Evolutionary conservation across 2,888 invertebrate species (phyloP), one percentile per base, ranked within the genome.

Genomic region (Tridacna gigas): DNA sequence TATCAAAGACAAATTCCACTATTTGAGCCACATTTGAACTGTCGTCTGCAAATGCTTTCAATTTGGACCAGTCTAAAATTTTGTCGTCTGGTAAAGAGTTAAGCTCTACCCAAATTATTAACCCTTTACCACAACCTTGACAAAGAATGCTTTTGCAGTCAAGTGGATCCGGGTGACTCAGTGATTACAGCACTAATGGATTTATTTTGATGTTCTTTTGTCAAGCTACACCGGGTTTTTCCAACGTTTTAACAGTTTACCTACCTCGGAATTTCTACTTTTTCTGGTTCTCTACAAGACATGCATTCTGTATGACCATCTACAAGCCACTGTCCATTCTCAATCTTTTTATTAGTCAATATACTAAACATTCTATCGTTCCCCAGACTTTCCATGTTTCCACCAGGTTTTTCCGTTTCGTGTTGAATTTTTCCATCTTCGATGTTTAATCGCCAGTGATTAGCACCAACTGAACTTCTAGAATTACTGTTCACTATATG

Each of bases 381-480:
- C 2, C 87, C 83, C 15, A 82, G 60, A 20, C 66, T 84, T 0
- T 83, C 78, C n/a, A 71, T 67, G 47, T 61, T 83, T 66, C 82
- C 82, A 63, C 82, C 83, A 78, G 73, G 60, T 61, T 74, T 75
- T 61, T 91, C 92, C 67, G 88, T 85, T 11, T 90, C 89, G 61
- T 86, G 91, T 47, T 93, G 90, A 74, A 94, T 92, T 95, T 97
- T 96, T 77, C 97, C 97, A 93, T 96, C 97, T 91, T 97, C 97
- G 75, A 96, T 95, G 94, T 97, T 97, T 84, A 98, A 95, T 95
- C 97, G 97, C 98, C 98, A 98, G 94, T 97, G 96, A 91, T 97
- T 97, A 77, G 97, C 97, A 25, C 97, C 97, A 89, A 97, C 96
- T 61, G 97, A 97, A 95, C 97, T 97, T 90, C 97, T 96, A 60